Evolutionary conservation across 1,140 invertebrate species (phyloP), one percentile per base, ranked within the genome.

Genomic region (Drosophila willistoni): DNA sequence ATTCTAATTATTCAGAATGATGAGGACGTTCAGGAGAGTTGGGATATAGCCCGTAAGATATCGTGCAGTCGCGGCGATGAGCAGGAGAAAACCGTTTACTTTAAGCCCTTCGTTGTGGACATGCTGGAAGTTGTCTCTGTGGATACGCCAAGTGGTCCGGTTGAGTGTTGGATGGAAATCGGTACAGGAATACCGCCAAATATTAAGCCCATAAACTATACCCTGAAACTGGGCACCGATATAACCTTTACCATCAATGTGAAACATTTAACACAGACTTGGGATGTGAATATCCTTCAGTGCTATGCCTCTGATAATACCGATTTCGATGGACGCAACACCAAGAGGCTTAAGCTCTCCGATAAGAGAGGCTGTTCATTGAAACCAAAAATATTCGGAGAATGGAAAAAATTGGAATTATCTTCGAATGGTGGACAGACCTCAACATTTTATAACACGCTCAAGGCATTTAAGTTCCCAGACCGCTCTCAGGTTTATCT

Each of bases 101-200:
- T 96, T 71, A 95, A 95, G 70, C 95, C 95, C 2, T 95, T 96
- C 71, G 93, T 95, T 73, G 95, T 96, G 2, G 95, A 95, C 71
- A 95, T 95, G 95, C 82, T 96, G 17, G 95, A 96, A 73, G 94
- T 95, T 0, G 93, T 95, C 42, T 94, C 94, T 2, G 94, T 96
- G 1, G 93, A 95, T 10, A 94, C 94, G 1, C 92, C 93, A 0
- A 93, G 93, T 22, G 94, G 94, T 3, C 93, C 94, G 2, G 93
- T 96, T 0, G 94, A 95, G 73, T 96, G 95, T 91, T 96, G 95
- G 95, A 96, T 96, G 95, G 95, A 96, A 72, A 95, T 96, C 64
- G 95, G 95, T 67, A 94, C 93, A 75, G 96, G 96, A 77, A 91
- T 93, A 62, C 96, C 94, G 83, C 95, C 95, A 42, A 94, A 95